Base-by-base conservation (phyloP, 1,140 invertebrate species). In the Drosophila pseudoobscura region DNA sequence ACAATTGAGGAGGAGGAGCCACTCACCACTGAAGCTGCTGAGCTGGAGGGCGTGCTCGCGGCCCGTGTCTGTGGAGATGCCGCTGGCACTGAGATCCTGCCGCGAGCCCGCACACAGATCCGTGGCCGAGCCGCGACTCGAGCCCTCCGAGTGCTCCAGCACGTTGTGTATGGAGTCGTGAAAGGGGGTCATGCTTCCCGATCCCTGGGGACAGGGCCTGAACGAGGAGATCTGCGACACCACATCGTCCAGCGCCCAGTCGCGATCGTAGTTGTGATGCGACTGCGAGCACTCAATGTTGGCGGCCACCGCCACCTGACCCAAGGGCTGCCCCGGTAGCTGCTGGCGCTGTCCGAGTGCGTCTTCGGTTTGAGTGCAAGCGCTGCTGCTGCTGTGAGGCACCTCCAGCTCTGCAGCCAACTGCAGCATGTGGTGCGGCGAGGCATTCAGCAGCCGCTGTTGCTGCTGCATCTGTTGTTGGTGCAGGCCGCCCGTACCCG, bases 261-360 rank as follows among this genome's bases (percentile, higher is more conserved):
- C 91, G 9, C 91, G 82, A 35, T 92, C 91, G 50, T 92, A 92
- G 41, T 91, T 91, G 62, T 90, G 84, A 54, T 91, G 80, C 53
- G 93, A 93, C 75, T 93, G 93, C 35, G 92, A 92, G 47, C 89
- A 91, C 87, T 95, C 94, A 62, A 94, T 94, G 79, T 94, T 94
- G 17, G 94, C 94, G 6, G 89, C 89, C 51, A 90, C 89, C 3
- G 94, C 93, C 20, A 94, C 93, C 80, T 93, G 93, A 3, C 89
- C 89, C 17, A 78, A 50, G 45, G 75, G 76, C 56, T 84, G 82
- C 3, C 51, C 60, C 17, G 79, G 52, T 17, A 63, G 75, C 17
- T 62, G 82, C 22, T 68, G 83, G 22, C 64, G 79, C 56, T 70
- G 89, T 56, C 58, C 89, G 82, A 65, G 87, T 54, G 60, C 75